These are phyloP conservation scores for Lycopodina hypogea DNA, from an alignment of 37 sponge, comb jelly and placozoan genomes.

Conservation along the genomic window DNA sequence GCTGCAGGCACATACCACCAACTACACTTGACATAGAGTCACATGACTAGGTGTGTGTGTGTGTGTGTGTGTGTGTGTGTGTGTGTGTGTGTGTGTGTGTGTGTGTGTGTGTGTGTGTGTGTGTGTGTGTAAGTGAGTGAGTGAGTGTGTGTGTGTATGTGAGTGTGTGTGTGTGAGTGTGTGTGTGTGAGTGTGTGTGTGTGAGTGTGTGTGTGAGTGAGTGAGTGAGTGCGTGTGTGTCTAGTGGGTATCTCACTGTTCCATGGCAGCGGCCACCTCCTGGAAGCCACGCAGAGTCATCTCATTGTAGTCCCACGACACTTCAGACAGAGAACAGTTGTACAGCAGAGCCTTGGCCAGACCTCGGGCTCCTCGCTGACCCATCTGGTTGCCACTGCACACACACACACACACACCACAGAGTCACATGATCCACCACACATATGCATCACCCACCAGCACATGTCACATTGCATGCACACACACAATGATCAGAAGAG, in stretches of 20 bases:
- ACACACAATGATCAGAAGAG: not conserved
- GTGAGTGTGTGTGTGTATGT: no score
- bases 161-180: no score
- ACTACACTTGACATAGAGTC: not conserved
- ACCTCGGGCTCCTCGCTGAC: constrained; percentile 41
- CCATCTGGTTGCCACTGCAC: constrained; percentile 77
- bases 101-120: no score
- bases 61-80: no score
- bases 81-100: no score
- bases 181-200: no score
- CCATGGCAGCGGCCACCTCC: constrained; percentile 54
- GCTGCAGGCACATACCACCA: constrained; percentile 20
- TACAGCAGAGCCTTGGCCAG: constrained; percentile 55
- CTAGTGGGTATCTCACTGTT: constrained; percentile 69
- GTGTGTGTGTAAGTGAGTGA: no score
- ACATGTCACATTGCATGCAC: no score
- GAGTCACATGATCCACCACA: not conserved
- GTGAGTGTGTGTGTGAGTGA: no score
- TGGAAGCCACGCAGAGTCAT: constrained; percentile 54
- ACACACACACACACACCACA: no score
- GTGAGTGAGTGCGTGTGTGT: not conserved
- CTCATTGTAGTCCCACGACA: constrained; percentile 71
- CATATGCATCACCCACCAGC: not conserved
- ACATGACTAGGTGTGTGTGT: not conserved
- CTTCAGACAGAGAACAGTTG: constrained; percentile 27